Conservation (phyloP, 37 sponge, comb jelly and placozoan species). For the Ephydatia muelleri region DNA sequence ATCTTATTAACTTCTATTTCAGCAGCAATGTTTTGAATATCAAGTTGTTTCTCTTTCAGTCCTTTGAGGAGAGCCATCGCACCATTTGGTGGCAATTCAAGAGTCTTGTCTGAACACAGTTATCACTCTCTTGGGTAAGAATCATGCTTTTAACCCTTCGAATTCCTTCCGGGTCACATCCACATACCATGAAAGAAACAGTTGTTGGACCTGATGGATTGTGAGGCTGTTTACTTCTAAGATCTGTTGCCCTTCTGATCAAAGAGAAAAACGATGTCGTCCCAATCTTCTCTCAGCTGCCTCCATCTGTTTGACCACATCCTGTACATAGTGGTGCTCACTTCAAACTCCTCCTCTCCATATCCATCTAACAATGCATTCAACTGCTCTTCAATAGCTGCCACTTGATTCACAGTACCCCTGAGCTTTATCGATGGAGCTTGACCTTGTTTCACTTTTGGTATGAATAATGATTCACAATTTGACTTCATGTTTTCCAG, state of each 20-base stretch:
- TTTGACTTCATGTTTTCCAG: slow-evolving; percentile 7
- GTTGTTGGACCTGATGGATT: not conserved
- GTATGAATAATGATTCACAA: not conserved
- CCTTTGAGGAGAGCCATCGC: slow-evolving; percentile 12
- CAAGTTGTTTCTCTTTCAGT: slow-evolving; percentile 16
- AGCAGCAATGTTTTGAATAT: not conserved
- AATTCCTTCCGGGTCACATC: not conserved
- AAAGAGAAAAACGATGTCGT: slow-evolving; percentile 30
- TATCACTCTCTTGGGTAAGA: slow-evolving; percentile 16
- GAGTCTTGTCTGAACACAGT: not conserved
- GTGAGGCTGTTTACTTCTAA: not conserved
- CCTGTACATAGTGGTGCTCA: not conserved
- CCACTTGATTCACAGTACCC: slow-evolving; percentile 36
- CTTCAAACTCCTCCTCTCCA: slow-evolving; percentile 7
- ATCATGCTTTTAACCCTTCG: slow-evolving; percentile 21
- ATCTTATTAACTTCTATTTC: slow-evolving; percentile 3
- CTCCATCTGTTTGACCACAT: slow-evolving; percentile 56
- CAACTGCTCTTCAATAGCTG: slow-evolving; percentile 10
- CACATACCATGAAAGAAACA: not conserved
- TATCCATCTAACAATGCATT: not conserved
- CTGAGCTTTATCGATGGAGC: not conserved
- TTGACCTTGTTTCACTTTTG: not conserved
- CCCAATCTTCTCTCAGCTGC: slow-evolving; percentile 15
- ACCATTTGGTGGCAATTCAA: not conserved
- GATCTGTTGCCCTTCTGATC: not conserved